Evolutionary conservation across 1,140 invertebrate genomes (phyloP).

Genomic region (Drosophila virilis): DNA sequence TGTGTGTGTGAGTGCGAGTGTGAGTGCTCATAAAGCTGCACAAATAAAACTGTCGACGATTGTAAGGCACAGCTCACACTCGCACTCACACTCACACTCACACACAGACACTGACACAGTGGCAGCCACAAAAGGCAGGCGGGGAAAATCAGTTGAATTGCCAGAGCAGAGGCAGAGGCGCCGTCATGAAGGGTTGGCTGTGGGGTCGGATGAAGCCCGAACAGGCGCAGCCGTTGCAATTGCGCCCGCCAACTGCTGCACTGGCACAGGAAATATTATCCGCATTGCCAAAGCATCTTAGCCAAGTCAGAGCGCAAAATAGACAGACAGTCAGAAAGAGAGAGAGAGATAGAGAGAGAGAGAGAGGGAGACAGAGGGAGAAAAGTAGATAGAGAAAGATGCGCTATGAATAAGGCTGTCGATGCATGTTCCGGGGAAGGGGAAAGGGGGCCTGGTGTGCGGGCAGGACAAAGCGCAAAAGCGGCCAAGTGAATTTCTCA

Average conservation of each 20-base stretch:
- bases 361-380: neutral
- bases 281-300: slow-evolving; percentile 73
- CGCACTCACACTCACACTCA: slow-evolving; percentile 3
- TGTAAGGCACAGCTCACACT: slow-evolving; percentile 43
- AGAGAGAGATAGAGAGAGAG: neutral
- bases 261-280: slow-evolving; percentile 82
- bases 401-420: slow-evolving; percentile 8
- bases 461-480: slow-evolving; percentile 72
- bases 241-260: slow-evolving; percentile 71
- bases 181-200: neutral
- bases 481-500: slow-evolving; percentile 80
- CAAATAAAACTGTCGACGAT: slow-evolving; percentile 81
- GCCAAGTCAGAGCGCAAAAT: slow-evolving; percentile 54
- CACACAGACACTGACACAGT: slow-evolving; percentile 24
- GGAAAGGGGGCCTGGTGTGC: slow-evolving; percentile 2
- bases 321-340: neutral
- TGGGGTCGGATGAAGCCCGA: neutral
- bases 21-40: slow-evolving; percentile 69
- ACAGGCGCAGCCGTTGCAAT: slow-evolving; percentile 57
- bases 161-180: slow-evolving; percentile 18
- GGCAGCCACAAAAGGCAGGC: slow-evolving; percentile 37
- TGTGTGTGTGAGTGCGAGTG: slow-evolving; percentile 14
- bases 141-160: slow-evolving; percentile 42
- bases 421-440: neutral
- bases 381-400: neutral